Percentiles rank a stretch among this genome's conserved stretches.
These are phyloP conservation scores for Oreochromis aureus DNA, from an alignment of 2,113 vertebrate genomes.

Conservation along the genomic window DNA sequence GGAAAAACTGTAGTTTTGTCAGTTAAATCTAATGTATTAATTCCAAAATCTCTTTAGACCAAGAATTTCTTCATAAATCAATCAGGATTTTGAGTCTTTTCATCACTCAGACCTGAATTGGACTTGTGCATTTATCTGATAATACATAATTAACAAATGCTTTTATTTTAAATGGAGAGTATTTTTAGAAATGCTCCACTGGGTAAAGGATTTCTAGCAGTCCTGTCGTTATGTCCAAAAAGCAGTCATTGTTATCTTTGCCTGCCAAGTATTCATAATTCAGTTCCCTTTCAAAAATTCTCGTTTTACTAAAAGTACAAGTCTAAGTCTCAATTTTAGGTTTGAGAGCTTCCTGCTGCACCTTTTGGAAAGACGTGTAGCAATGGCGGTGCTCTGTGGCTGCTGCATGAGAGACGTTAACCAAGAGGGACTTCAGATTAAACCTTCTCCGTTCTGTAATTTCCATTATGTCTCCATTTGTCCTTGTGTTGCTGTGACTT, in stretches of 20 bases:
- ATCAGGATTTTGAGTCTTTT: neutral
- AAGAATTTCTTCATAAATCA: neutral
- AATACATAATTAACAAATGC: neutral
- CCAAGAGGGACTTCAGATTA: neutral
- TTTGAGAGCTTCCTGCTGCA: rapidly evolving
- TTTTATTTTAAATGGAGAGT: neutral
- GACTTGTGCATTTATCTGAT: neutral
- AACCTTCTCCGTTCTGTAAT: neutral
- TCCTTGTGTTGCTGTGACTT: neutral
- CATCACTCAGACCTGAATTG: rapidly evolving
- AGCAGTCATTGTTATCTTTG: neutral
- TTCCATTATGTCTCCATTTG: neutral
- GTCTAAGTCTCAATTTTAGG: neutral
- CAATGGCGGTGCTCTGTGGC: neutral
- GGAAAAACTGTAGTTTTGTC: neutral
- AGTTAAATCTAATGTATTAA: neutral
- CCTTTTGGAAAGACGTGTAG: neutral
- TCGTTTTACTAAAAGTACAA: neutral
- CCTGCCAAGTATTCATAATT: neutral
- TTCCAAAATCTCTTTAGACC: neutral
- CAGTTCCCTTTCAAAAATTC: neutral
- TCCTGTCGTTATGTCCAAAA: neutral
- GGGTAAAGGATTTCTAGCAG: neutral
- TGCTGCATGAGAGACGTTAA: neutral
- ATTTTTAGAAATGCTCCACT: neutral